Evolutionary conservation across 2,888 invertebrate species (phyloP), one percentile per base, ranked within the genome.

Genomic region (Hymenopus coronatus): DNA sequence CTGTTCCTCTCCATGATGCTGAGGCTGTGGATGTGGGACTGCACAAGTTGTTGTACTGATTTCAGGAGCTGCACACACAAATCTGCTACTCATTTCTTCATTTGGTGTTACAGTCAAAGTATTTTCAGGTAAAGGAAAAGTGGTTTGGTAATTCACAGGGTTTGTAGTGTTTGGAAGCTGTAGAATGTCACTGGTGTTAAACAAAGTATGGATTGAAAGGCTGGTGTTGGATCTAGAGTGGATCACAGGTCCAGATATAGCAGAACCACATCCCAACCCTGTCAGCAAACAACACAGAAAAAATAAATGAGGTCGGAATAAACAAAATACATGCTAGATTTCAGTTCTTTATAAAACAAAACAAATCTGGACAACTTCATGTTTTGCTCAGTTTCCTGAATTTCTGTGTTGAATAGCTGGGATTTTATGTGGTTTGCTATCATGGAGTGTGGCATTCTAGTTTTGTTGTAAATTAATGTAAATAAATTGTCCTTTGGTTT

Each of bases 251-350:
- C 93, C 92, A 89, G 94, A 92, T 92, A 93, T 92, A 91, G 93
- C 93, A 91, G 93, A 91, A 91, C 92, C 92, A 92, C 92, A 93
- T 89, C 93, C 93, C 92, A 94, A 91, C 91, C 94, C 94, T 93
- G 91, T 28, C 54, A 82, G 20, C 20, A 82, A 33, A 92, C 90
- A 85, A 88, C 88, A 90, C 87, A 85, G 89, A 89, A 82, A 90
- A 82, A 84, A n/a, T 83, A 33, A 20, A 83, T 83, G 27, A 83
- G 15, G 14, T 28, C 15, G 28, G 28, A 83, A 28, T 83, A 28
- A 3, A 14, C 20, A 28, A 40, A 70, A 70, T 20, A 70, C 6
- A 70, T 20, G 20, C 20, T 70, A 70, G 3, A 15, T 20, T 20
- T 70, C 54, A 70, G 25, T 70, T 70, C 20, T 70, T 70, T 70